Conservation (phyloP, 2,888 invertebrate genomes). For the Epsilonema sp. region DNA sequence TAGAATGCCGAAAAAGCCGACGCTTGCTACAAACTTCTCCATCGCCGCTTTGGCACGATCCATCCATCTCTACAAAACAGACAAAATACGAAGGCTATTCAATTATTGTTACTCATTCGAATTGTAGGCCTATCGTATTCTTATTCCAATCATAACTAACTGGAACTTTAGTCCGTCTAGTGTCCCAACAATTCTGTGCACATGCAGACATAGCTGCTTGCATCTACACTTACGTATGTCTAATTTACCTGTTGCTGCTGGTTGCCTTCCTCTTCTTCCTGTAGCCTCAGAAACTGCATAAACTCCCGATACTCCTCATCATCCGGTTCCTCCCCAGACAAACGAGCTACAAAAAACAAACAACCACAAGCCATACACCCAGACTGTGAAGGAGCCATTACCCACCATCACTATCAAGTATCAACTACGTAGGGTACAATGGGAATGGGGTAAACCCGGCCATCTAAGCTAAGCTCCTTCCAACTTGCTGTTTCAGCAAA, state of each 20-base stretch:
- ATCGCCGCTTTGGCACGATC: slow-evolving; percentile 19
- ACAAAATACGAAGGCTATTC: too few species aligned
- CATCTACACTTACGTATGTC: too few species aligned
- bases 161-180: too few species aligned
- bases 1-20: slow-evolving; percentile 84
- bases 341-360: slow-evolving; percentile 30
- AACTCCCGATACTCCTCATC: slow-evolving; percentile 53
- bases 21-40: slow-evolving; percentile 53
- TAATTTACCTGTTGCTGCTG: too few species aligned
- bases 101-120: too few species aligned
- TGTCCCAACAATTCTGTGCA: too few species aligned
- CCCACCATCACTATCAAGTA: background rate
- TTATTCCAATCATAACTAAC: too few species aligned
- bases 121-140: too few species aligned
- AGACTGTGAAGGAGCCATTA: background rate
- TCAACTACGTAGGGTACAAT: background rate
- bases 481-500: too few species aligned
- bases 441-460: too few species aligned
- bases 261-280: background rate
- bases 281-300: slow-evolving; percentile 39
- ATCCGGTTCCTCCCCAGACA: slow-evolving; percentile 36
- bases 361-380: background rate
- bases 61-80: slow-evolving; percentile 12
- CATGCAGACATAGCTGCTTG: too few species aligned
- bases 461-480: too few species aligned